Evolutionary conservation across 2,113 vertebrate genomes (phyloP), one percentile per base, ranked within the genome.

Genomic region (Chaetops frenatus): DNA sequence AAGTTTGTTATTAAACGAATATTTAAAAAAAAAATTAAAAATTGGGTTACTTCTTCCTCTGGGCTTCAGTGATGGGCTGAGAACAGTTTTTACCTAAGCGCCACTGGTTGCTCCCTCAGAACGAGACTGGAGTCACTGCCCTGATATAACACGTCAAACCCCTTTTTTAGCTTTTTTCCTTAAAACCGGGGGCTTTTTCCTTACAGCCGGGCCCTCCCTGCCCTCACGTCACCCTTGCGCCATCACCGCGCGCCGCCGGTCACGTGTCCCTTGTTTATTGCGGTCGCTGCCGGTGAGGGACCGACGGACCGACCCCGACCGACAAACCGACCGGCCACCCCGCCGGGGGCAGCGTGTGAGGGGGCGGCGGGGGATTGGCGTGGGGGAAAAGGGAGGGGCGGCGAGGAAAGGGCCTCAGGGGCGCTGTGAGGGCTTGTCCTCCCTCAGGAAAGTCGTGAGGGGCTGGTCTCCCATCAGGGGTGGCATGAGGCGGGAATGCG

Each of bases 81-180:
- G 4, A 9, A 6, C 24, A 5, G 11, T 4, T 27, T 27, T 31
- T 12, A 40, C 35, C 47, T 31, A 27, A 15, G 23, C 9, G 5
- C 2, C 36, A 8, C 29, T 7, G 1, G 2, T 28, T 4, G 25
- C 25, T 50, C 48, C 40, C 10, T 21, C 29, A 19, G 38, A 9
- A 12, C 4, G 10, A 0, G 9, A 12, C 2, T 3, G 4, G 2
- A 8, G 0, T 2, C 15, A 15, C 2, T 1, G 3, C 6, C 0
- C 0, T 5, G 2, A 1, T 24, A 38, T 38, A 21, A 35, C 14
- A 5, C 3, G 4, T 4, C 1, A 23, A 53, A 4, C 0, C 1
- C 2, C 5, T 16, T 48, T 67, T 54, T 17, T 3, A 9, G 1
- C 29, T 5, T 20, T 29, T 87, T 71, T 48, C 21, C 17, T 48